Conservation (phyloP, 1,140 invertebrate genomes). For the Drosophila lini region DNA sequence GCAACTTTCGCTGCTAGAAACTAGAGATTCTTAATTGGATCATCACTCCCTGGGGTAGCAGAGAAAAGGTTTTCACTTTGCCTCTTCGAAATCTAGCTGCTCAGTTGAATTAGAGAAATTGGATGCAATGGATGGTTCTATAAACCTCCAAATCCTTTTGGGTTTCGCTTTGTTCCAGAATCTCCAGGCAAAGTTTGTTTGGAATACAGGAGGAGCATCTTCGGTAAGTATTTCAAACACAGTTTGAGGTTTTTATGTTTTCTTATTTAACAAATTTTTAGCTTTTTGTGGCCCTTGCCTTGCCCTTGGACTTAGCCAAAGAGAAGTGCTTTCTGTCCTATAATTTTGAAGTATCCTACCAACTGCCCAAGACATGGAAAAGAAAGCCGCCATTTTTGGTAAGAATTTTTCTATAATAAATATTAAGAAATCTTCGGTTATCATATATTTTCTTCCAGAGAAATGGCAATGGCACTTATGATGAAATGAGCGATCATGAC, state of each 20-base stretch:
- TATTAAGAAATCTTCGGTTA: not conserved
- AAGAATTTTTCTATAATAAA: slow-evolving; percentile 8
- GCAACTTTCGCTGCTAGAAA: slow-evolving; percentile 66
- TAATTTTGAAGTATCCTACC: slow-evolving; percentile 90
- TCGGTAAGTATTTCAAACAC: slow-evolving; percentile 28
- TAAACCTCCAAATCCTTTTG: slow-evolving; percentile 9
- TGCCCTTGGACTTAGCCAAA: slow-evolving; percentile 88
- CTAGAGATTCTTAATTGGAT: slow-evolving; percentile 42
- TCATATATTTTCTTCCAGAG: not conserved
- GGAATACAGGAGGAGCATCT: slow-evolving; percentile 54
- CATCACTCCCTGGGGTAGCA: slow-evolving; percentile 28
- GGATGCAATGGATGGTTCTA: slow-evolving; percentile 18
- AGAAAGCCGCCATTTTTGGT: slow-evolving; percentile 49
- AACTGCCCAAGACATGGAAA: slow-evolving; percentile 76
- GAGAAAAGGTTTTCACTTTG: slow-evolving; percentile 25
- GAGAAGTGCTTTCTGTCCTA: slow-evolving; percentile 89
- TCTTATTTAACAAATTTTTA: too few relatives aligned
- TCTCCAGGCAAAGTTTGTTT: slow-evolving; percentile 37
- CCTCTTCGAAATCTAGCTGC: too few relatives aligned
- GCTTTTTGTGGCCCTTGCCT: slow-evolving; percentile 88
- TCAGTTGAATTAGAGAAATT: slow-evolving; percentile 22
- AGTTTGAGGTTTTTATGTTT: too few relatives aligned
- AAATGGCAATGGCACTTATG: slow-evolving; percentile 38
- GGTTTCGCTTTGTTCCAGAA: not conserved
- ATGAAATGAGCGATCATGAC: slow-evolving; percentile 8